These are phyloP conservation scores for Colostygia pectinataria DNA, from an alignment of 2,888 invertebrate genomes.

Conservation along the genomic window DNA sequence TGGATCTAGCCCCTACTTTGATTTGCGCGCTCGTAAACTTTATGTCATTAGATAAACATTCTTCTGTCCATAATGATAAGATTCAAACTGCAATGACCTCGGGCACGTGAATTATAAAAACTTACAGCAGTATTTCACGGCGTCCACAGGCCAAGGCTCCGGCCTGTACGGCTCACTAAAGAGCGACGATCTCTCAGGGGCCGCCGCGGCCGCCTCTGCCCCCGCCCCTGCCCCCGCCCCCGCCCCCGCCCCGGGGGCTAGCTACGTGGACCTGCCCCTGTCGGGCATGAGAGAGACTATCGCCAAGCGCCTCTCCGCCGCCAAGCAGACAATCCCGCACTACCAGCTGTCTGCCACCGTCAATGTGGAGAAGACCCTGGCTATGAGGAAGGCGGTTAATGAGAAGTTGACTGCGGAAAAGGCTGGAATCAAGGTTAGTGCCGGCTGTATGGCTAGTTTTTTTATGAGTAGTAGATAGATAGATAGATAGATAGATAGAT, in stretches of 20 bases:
- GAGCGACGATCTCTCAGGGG: conserved; percentile 87
- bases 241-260: conserved; percentile 71
- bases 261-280: conserved; percentile 90
- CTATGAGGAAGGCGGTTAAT: conserved; percentile 90
- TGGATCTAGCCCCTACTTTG: no score
- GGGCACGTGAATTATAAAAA: no score
- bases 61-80: no score
- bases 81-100: no score
- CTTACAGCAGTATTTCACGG: conserved; percentile 36
- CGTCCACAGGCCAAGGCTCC: conserved; percentile 84
- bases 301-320: conserved; percentile 93
- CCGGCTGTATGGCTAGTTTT: not conserved
- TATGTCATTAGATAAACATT: no score
- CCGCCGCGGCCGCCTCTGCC: conserved; percentile 35
- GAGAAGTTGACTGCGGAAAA: conserved; percentile 89
- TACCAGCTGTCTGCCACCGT: conserved; percentile 96
- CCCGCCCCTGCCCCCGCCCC: conserved; percentile 45
- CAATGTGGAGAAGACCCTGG: conserved; percentile 90
- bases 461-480: no score
- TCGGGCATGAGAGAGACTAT: conserved; percentile 93
- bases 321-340: conserved; percentile 97
- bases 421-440: conserved; percentile 82
- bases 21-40: no score
- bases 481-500: no score
- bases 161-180: conserved; percentile 93